Base-by-base conservation (phyloP, 2,113 vertebrate species). In the Eleginops maclovinus region DNA sequence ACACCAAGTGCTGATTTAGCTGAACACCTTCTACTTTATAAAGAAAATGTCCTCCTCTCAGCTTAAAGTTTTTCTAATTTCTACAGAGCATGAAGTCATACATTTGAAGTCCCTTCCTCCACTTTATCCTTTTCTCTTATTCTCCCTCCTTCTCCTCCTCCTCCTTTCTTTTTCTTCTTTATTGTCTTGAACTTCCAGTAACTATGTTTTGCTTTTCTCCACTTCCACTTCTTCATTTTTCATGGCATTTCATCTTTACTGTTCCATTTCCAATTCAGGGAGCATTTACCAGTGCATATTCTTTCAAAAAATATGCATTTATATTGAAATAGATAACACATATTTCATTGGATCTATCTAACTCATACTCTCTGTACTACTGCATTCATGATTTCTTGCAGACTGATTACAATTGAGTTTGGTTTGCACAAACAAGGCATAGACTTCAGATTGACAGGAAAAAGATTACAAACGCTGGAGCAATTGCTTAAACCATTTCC, bases 331-430 rank as follows among this genome's bases (percentile, higher is more conserved):
- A 21, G 40, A 41, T 12, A 10, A 72, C 1, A 60, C 9, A 41
- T 15, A 54, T 56, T 44, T 28, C 10, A 69, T 13, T 28, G 4
- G n/a, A 68, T 68, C 5, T 12, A 15, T 26, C 9, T 14, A 26
- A 26, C 11, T 19, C 10, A n/a, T 13, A 55, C 22, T n/a, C 49
- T 21, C 28, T 40, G n/a, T 58, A 21, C 10, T 19, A 13, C 1
- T 60, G 49, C 43, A 66, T 56, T 36, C 31, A 7, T 36, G 31
- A 1, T 1, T 36, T 36, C 8, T 5, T 73, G 26, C 62, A 53
- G 64, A 1, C 15, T 80, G 77, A 79, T 61, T 66, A 71, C 50
- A 72, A 81, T 71, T 73, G 21, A 76, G 63, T 85, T 81, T 21
- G 51, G 41, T 21, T 65, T 67, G 60, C 83, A 76, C 43, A 79